Evolutionary conservation across 2,888 invertebrate genomes (phyloP), one percentile per base, ranked within the genome.

Genomic region (Meliscaeva auricollis): DNA sequence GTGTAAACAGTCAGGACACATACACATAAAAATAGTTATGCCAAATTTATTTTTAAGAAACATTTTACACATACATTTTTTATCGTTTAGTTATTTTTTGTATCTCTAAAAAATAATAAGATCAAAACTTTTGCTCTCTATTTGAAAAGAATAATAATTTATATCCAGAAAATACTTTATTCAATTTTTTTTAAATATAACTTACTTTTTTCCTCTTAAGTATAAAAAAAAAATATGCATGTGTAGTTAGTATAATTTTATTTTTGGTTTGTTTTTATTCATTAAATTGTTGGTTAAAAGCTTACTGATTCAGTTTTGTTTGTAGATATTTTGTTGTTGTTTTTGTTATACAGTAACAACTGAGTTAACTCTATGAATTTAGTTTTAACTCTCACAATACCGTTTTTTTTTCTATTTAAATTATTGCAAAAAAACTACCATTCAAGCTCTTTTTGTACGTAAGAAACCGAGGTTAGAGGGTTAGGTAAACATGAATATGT

Each of bases 401-500:
- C 38, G 41, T n/a, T 56, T 20, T 35, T 13, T 5, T 32, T 20
- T 38, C 35, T 11, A 26, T 26, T 26, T 26, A 3, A 26, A 26
- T 38, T 35, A 58, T 58, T 20, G 58, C 41, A 60, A 44, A 26
- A 64, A 30, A 44, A 17, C 15, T 44, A 46, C 5, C 11, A 46
- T 30, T 64, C 13, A 30, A 64, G 64, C 44, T 64, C 64, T 46
- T 9, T 64, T 81, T 81, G 81, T 82, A 82, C 72, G 54, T 66
- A 73, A 68, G 77, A 82, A 82, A 82, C 77, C 82, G 60, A 50
- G 20, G 58, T 68, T 60, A 22, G 48, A 8, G 58, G 54, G 22
- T 32, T 69, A 73, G 76, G 11, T 46, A 17, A 17, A 46, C 7
- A 13, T 46, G 46, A 30, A 46, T 7, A 32, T 46, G n/a, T 54